These are phyloP conservation scores for Thalassarche chlororhynchos DNA, from an alignment of 2,113 vertebrate genomes.

Conservation along the genomic window DNA sequence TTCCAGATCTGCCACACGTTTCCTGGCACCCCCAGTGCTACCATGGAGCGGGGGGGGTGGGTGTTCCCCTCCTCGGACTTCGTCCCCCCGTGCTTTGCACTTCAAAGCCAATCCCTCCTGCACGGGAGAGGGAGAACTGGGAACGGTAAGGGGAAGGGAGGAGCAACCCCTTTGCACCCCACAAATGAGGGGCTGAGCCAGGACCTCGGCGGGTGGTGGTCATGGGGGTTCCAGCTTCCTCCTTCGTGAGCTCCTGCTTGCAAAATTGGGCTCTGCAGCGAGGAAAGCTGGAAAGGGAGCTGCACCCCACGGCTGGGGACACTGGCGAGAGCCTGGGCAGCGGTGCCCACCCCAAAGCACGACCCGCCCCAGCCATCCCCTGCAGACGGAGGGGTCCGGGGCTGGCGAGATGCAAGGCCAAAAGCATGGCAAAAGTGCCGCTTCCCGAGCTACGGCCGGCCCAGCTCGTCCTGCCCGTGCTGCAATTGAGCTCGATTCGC, in stretches of 20 bases:
- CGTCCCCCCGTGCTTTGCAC: accelerated
- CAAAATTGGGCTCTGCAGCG: accelerated
- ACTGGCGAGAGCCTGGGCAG: neutral
- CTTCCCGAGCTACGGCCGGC: neutral
- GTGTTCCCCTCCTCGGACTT: neutral
- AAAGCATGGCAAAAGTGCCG: neutral
- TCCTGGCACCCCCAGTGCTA: neutral
- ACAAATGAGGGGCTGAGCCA: neutral
- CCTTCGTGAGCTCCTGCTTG: neutral
- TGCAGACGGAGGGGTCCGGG: neutral
- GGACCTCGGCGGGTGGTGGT: neutral
- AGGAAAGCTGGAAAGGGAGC: neutral
- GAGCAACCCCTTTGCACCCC: neutral
- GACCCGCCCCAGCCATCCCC: neutral
- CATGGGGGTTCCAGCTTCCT: neutral
- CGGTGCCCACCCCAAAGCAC: neutral
- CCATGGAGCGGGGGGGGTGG: neutral
- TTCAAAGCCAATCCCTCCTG: neutral
- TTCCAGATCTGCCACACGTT: neutral
- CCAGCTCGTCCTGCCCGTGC: neutral
- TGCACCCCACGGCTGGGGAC: neutral
- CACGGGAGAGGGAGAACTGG: neutral
- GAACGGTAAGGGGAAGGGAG: accelerated
- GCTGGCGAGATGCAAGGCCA: neutral
- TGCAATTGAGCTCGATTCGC: neutral